Conservation (phyloP, 2,888 invertebrate genomes). For the Sialis lutaria region DNA sequence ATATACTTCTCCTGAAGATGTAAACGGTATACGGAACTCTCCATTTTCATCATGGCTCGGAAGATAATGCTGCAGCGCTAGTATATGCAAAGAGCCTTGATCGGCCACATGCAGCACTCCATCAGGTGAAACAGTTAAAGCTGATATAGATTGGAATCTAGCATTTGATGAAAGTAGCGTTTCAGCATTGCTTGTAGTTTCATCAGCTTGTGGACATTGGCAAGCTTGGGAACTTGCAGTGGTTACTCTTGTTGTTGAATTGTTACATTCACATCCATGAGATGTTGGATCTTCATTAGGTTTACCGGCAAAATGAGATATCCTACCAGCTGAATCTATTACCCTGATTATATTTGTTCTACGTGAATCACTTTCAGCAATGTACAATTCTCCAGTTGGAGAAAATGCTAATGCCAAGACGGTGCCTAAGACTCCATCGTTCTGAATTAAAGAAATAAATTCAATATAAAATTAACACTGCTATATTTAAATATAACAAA, state of each 20-base stretch:
- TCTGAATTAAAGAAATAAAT: constrained; percentile 10
- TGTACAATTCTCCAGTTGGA: constrained; percentile 79
- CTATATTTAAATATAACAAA: background rate
- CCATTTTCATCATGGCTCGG: constrained; percentile 77
- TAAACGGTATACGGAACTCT: constrained; percentile 85
- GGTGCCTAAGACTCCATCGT: constrained; percentile 51
- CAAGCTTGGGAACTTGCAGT: constrained; percentile 26
- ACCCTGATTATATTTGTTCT: constrained; percentile 67
- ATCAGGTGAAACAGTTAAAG: constrained; percentile 85
- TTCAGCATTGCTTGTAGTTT: constrained; percentile 62
- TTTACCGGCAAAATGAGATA: constrained; percentile 85
- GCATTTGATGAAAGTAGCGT: constrained; percentile 80
- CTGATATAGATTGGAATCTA: constrained; percentile 73
- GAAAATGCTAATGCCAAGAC: constrained; percentile 82
- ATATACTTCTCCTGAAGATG: constrained; percentile 84
- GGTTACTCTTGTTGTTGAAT: constrained; percentile 31
- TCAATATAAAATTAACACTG: background rate
- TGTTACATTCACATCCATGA: constrained; percentile 39
- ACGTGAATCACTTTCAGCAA: constrained; percentile 83
- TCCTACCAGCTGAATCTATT: constrained; percentile 77
- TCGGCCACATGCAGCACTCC: constrained; percentile 94
- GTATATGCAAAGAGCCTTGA: constrained; percentile 69
- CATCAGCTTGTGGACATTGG: constrained; percentile 22
- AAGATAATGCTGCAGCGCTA: constrained; percentile 72
- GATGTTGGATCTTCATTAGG: constrained; percentile 42